Percentiles rank a stretch among this genome's conserved stretches.
Conservation (phyloP, 1,140 invertebrate genomes). For the Drosophila lacteicornis region DNA sequence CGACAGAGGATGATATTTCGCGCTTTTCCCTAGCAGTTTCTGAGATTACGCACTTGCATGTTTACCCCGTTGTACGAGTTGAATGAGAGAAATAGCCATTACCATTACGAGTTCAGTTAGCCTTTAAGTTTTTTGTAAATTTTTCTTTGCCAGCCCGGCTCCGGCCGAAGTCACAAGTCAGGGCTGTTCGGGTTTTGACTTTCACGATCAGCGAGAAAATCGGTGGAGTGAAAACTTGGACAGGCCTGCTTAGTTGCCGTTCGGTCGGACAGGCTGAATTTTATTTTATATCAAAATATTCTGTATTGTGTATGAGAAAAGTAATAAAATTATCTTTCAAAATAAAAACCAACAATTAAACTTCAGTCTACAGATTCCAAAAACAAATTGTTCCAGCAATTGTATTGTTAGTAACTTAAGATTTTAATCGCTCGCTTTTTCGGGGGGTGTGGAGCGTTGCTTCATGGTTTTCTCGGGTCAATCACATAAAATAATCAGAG, state of each 20-base stretch:
- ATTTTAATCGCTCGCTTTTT: constrained; percentile 29
- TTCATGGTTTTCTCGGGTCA: neutral
- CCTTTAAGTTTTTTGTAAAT: constrained; percentile 47
- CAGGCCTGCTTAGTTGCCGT: neutral
- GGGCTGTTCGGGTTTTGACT: constrained; percentile 7
- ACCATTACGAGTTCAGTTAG: constrained; percentile 52
- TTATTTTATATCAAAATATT: constrained; percentile 54
- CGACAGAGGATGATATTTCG: constrained; percentile 15
- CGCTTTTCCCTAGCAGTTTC: constrained; percentile 52
- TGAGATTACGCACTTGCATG: constrained; percentile 69
- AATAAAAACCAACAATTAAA: constrained; percentile 12
- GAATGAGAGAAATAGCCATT: constrained; percentile 51
- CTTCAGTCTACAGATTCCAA: neutral
- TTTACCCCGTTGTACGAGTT: constrained; percentile 44
- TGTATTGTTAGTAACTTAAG: constrained; percentile 44
- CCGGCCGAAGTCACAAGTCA: neutral
- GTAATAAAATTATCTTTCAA: constrained; percentile 53
- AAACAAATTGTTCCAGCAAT: neutral
- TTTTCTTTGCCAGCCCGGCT: constrained; percentile 17
- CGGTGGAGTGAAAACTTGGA: neutral
- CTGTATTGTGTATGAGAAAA: constrained; percentile 51
- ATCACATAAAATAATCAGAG: constrained; percentile 74
- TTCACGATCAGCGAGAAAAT: neutral
- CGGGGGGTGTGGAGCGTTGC: neutral
- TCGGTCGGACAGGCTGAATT: constrained; percentile 14